Percentiles rank a stretch among this genome's conserved stretches.
Conservation (phyloP, 2,797 vertebrate genomes). For the Scleropages formosus region DNA sequence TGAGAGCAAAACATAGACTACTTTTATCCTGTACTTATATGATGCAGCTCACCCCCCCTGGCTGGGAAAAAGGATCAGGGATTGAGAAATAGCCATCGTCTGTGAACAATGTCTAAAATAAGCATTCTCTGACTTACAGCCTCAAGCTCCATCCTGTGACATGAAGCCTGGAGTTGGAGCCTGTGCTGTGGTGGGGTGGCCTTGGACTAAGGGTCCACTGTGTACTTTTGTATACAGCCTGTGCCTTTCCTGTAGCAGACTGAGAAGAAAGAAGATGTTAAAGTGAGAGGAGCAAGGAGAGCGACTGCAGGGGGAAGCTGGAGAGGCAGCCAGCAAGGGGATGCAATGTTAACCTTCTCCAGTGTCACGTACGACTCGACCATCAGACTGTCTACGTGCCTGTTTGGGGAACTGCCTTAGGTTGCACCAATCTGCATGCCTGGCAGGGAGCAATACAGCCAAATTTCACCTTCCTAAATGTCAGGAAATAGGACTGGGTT, state of each 20-base stretch:
- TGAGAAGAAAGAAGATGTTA: neutral
- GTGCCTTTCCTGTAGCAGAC: neutral
- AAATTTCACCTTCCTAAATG: neutral
- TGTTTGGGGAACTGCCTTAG: no score
- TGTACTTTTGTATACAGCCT: no score
- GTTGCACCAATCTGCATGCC: no score
- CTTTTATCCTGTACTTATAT: no score
- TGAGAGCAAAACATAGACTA: neutral
- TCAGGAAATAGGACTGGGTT: neutral
- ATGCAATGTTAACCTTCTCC: neutral
- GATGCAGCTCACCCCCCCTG: no score
- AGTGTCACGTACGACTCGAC: neutral
- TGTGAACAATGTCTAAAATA: neutral
- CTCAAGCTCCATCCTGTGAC: no score
- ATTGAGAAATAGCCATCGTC: neutral
- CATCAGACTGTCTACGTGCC: neutral
- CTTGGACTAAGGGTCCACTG: no score
- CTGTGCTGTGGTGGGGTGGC: no score
- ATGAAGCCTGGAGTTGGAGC: no score
- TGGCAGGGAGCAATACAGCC: neutral
- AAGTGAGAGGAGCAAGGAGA: neutral
- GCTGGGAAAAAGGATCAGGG: no score
- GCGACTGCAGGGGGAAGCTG: no score
- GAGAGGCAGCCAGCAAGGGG: neutral
- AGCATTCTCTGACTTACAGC: neutral